Percentiles rank a stretch among this genome's conserved stretches.
These are phyloP conservation scores for Glossosoma conforme DNA, from an alignment of 1,140 invertebrate genomes.

Conservation along the genomic window DNA sequence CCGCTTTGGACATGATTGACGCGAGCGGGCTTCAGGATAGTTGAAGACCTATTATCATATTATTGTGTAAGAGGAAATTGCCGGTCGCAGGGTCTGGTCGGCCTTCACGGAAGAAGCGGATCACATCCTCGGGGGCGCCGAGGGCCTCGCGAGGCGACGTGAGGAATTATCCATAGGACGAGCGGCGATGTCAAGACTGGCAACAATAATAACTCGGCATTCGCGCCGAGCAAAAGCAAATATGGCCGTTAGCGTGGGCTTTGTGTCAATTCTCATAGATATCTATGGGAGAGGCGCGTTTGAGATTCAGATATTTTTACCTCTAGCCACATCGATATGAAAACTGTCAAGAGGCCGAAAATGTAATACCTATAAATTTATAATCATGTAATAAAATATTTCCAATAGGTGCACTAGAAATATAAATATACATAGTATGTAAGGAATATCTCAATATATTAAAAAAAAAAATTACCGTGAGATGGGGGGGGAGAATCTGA, in stretches of 20 bases:
- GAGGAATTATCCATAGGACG: neutral
- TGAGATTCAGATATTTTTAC: no score
- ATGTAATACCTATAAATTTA: no score
- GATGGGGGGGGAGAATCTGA: no score
- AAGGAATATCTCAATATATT: no score
- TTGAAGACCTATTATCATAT: constrained; percentile 12
- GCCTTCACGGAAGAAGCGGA: neutral
- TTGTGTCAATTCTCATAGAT: constrained; percentile 10
- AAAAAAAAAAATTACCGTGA: no score
- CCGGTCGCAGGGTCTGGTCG: neutral
- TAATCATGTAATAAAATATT: no score
- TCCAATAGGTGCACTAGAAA: no score
- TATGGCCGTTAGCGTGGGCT: constrained; percentile 11
- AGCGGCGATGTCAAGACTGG: constrained; percentile 1
- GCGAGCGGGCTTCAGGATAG: neutral
- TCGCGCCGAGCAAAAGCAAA: constrained; percentile 22
- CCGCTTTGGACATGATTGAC: constrained; percentile 31
- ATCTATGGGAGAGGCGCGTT: no score
- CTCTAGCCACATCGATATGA: no score
- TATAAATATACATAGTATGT: no score
- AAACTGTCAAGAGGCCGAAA: no score
- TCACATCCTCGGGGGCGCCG: neutral
- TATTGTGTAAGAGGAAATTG: neutral
- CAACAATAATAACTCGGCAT: constrained; percentile 17
- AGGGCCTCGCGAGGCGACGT: neutral